These are phyloP conservation scores for Megalonaias nervosa DNA, from an alignment of 1,140 invertebrate species.

Conservation along the genomic window DNA sequence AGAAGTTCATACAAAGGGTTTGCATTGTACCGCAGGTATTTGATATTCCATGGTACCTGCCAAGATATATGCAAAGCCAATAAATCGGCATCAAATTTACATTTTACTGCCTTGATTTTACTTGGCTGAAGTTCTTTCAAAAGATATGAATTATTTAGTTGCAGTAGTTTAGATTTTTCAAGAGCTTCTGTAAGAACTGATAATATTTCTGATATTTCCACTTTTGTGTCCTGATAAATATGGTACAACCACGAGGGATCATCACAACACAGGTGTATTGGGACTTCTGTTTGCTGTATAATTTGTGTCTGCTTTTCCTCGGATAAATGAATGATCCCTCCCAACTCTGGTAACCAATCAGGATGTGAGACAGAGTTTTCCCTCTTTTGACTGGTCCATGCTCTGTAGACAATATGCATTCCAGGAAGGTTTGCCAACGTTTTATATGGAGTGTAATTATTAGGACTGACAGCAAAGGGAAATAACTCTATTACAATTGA, in stretches of 20 bases:
- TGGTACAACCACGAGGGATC: constrained; percentile 74
- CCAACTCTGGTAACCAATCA: constrained; percentile 59
- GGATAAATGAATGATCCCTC: constrained; percentile 71
- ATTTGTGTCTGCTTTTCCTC: constrained; percentile 65
- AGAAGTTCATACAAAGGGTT: constrained; percentile 49
- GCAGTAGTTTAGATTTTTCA: constrained; percentile 12
- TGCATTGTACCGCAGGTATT: constrained; percentile 10
- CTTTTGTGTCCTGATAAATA: constrained; percentile 75
- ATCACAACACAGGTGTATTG: constrained; percentile 72
- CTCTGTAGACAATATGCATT: constrained; percentile 67
- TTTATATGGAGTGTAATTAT: constrained; percentile 73
- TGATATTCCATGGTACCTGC: constrained; percentile 9
- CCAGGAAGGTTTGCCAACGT: constrained; percentile 66
- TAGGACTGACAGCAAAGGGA: constrained; percentile 72
- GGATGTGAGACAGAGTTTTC: constrained; percentile 68
- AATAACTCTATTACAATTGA: constrained; percentile 95
- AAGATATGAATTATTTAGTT: constrained; percentile 1
- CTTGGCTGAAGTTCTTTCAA: constrained; percentile 7
- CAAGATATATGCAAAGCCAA: constrained; percentile 7
- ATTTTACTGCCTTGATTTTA: constrained; percentile 27
- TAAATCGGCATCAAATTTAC: constrained; percentile 14
- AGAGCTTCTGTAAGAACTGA: constrained; percentile 33
- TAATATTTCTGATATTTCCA: constrained; percentile 65
- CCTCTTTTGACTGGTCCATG: constrained; percentile 70
- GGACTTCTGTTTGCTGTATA: constrained; percentile 61